phyloP scores from a whole-genome alignment of 2,113 vertebrate species.

The Corythornis vintsioides region DNA sequence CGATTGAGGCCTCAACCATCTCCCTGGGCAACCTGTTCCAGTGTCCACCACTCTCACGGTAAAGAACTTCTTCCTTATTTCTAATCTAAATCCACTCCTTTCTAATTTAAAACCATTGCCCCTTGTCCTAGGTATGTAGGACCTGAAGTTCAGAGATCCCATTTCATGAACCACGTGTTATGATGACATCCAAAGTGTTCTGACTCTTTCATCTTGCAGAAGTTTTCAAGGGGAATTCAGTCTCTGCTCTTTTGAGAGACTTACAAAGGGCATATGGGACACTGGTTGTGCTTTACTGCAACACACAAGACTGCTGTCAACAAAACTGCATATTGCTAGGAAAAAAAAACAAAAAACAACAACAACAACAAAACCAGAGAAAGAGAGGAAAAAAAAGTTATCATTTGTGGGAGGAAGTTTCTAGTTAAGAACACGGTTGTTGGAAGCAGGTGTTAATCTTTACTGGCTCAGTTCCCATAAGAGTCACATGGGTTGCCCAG shows the following conservation, averaged over 20 bases:
- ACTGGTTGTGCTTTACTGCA: not conserved
- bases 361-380: not conserved
- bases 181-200: not conserved
- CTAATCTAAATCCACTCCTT: too few relatives aligned
- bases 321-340: not conserved
- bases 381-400: not conserved
- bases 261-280: not conserved
- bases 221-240: not conserved
- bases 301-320: not conserved
- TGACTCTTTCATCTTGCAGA: not conserved
- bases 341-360: not conserved
- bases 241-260: not conserved
- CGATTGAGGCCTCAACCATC: too few relatives aligned
- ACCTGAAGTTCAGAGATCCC: not conserved
- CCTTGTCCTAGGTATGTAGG: not conserved
- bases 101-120: too few relatives aligned
- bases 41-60: too few relatives aligned
- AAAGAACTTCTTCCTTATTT: too few relatives aligned
- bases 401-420: slow-evolving; percentile 18
- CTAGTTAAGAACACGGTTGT: not conserved
- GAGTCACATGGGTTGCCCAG: not conserved
- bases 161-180: not conserved
- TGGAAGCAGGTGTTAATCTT: slow-evolving; percentile 52
- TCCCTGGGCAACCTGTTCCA: too few relatives aligned
- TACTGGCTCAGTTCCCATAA: not conserved